phyloP scores from a whole-genome alignment of 2,888 invertebrate genomes.

The Apocheima hispidaria region DNA sequence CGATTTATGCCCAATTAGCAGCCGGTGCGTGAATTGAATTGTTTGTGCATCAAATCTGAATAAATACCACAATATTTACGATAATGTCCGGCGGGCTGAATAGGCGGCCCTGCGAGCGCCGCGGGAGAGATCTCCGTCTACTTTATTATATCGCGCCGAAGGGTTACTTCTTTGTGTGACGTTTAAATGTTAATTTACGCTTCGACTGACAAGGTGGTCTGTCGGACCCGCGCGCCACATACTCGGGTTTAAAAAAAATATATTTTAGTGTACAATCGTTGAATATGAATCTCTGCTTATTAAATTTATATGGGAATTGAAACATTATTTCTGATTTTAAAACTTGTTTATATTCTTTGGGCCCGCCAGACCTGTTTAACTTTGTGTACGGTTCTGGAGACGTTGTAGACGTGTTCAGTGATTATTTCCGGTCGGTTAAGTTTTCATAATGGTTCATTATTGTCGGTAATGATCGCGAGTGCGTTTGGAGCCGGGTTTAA shows the following conservation, averaged over 20 bases:
- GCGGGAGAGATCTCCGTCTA: constrained; percentile 68
- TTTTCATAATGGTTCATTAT: constrained; percentile 39
- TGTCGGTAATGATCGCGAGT: constrained; percentile 41
- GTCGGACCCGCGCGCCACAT: constrained; percentile 54
- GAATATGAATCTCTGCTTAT: constrained; percentile 58
- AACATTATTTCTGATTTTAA: constrained; percentile 29
- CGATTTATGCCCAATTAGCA: constrained; percentile 84
- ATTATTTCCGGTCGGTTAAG: constrained; percentile 42
- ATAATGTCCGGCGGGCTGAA: constrained; percentile 79
- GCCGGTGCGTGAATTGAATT: constrained; percentile 84
- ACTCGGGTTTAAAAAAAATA: constrained; percentile 69
- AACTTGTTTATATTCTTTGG: constrained; percentile 29
- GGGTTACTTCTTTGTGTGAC: constrained; percentile 82
- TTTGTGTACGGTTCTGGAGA: constrained; percentile 10
- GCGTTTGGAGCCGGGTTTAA: constrained; percentile 40
- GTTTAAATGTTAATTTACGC: constrained; percentile 78
- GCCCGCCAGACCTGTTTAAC: not conserved
- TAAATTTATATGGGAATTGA: constrained; percentile 66
- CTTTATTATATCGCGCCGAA: constrained; percentile 78
- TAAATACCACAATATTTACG: constrained; percentile 86
- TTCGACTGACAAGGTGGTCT: constrained; percentile 79
- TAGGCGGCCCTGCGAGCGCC: constrained; percentile 69
- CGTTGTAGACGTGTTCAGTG: constrained; percentile 31
- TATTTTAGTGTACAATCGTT: constrained; percentile 78
- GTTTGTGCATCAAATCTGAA: constrained; percentile 83